These are phyloP conservation scores for Potamarius usumacintae DNA, from an alignment of 2,113 vertebrate species.

Conservation along the genomic window DNA sequence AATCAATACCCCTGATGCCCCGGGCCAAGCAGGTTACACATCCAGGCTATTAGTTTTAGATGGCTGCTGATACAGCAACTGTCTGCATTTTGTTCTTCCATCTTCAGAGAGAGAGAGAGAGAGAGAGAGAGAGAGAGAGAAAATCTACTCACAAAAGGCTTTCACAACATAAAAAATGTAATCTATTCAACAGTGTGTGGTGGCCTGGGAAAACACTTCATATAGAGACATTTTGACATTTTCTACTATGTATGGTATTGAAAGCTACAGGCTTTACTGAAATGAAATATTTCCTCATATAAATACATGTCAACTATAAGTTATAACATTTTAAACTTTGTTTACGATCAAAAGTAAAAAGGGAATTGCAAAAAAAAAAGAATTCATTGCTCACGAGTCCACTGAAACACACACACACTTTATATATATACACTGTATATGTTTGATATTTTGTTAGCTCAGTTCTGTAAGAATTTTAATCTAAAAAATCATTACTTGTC, in stretches of 20 bases:
- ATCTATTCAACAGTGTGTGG: not conserved
- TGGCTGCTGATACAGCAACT: not conserved
- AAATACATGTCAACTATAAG: not conserved
- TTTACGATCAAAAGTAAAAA: not conserved
- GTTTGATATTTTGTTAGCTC: no score
- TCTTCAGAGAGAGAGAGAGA: not conserved
- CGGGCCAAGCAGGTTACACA: not conserved
- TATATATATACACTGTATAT: not conserved
- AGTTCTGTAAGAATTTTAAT: no score
- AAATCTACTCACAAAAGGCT: not conserved
- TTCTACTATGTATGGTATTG: no score
- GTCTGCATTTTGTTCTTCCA: not conserved
- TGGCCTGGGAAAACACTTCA: not conserved
- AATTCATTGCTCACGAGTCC: not conserved
- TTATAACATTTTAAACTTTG: not conserved
- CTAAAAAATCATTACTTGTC: no score
- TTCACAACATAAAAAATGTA: not conserved
- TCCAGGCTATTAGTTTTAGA: not conserved
- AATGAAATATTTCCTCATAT: not conserved
- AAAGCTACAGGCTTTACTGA: not conserved
- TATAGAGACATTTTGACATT: constrained; percentile 3
- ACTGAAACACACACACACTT: not conserved
- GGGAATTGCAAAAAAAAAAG: not conserved
- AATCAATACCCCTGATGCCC: not conserved
- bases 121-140: no score